Conservation (phyloP, 1,140 invertebrate genomes). For the Drosophila malerkotliana region DNA sequence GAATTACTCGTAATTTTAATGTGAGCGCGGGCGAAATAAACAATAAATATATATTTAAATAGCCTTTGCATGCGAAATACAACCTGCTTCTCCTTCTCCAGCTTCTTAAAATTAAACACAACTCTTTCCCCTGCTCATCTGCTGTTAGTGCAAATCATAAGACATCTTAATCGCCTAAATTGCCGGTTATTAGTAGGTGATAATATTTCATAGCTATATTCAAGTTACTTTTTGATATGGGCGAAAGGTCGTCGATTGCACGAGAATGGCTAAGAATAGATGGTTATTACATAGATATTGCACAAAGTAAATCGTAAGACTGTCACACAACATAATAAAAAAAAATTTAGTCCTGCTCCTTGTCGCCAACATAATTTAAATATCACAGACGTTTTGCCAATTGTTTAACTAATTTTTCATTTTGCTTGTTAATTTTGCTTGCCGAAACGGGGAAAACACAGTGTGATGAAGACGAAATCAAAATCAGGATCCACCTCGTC, state of each 20-base stretch:
- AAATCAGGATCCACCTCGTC: constrained; percentile 10
- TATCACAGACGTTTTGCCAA: constrained; percentile 81
- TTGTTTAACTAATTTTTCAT: constrained; percentile 68
- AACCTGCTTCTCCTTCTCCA: constrained; percentile 46
- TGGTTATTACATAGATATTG: constrained; percentile 70
- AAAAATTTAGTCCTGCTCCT: constrained; percentile 56
- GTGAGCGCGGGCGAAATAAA: constrained; percentile 61
- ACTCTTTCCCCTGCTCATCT: constrained; percentile 23
- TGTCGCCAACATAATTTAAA: constrained; percentile 73
- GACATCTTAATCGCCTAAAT: constrained; percentile 42
- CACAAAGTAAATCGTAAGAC: constrained; percentile 60
- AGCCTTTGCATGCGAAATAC: constrained; percentile 63
- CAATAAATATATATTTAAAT: constrained; percentile 46
- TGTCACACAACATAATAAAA: constrained; percentile 62
- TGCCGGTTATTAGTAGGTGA: constrained; percentile 44
- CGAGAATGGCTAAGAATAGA: constrained; percentile 53
- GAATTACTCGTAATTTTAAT: constrained; percentile 44
- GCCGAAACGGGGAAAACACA: constrained; percentile 44
- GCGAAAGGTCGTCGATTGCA: constrained; percentile 67
- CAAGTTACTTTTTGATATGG: constrained; percentile 67
- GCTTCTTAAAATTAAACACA: constrained; percentile 68
- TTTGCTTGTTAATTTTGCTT: constrained; percentile 67
- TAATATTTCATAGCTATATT: constrained; percentile 53
- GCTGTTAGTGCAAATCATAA: constrained; percentile 55
- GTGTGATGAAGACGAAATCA: constrained; percentile 19